A percentile compares a stretch with the other conserved stretches of the same genome.
phyloP scores from a whole-genome alignment of 2,888 invertebrate species.

The Harpagoxenus sublaevis region DNA sequence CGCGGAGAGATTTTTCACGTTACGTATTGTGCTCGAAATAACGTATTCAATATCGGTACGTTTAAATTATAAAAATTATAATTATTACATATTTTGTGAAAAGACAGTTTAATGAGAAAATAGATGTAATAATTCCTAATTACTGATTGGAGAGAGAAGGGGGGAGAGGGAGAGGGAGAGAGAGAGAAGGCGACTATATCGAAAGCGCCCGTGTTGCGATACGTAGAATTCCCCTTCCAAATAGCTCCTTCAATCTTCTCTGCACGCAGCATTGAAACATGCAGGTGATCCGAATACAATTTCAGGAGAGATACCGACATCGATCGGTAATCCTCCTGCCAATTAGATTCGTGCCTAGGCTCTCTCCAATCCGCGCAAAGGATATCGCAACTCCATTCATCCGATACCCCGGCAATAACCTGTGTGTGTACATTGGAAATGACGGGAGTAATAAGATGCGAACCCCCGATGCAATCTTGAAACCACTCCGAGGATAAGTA shows the following conservation, averaged over 20 bases:
- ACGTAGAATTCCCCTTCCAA: conserved; percentile 40
- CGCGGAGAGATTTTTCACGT: background rate
- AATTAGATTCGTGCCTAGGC: conserved; percentile 69
- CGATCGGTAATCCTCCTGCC: conserved; percentile 68
- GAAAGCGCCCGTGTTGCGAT: conserved; percentile 8
- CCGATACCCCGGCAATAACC: conserved; percentile 68
- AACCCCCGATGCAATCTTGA: conserved; percentile 72
- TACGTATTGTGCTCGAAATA: background rate
- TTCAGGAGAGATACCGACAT: conserved; percentile 62
- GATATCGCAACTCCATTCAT: conserved; percentile 70
- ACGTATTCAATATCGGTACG: background rate
- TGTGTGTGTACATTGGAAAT: conserved; percentile 69
- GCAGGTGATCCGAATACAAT: conserved; percentile 66
- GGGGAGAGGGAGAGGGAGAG: background rate
- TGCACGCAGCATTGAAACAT: conserved; percentile 56
- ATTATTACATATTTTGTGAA: background rate
- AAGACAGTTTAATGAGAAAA: background rate
- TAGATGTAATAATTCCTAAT: conserved; percentile 4
- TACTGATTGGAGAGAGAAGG: background rate
- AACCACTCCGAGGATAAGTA: conserved; percentile 63
- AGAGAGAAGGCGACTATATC: background rate
- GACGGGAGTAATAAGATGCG: conserved; percentile 75
- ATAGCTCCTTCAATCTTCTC: conserved; percentile 57
- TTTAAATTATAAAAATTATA: background rate
- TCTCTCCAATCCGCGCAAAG: conserved; percentile 58